These are phyloP conservation scores for Laticauda laticaudata DNA, from an alignment of 2,113 vertebrate genomes.

Conservation along the genomic window DNA sequence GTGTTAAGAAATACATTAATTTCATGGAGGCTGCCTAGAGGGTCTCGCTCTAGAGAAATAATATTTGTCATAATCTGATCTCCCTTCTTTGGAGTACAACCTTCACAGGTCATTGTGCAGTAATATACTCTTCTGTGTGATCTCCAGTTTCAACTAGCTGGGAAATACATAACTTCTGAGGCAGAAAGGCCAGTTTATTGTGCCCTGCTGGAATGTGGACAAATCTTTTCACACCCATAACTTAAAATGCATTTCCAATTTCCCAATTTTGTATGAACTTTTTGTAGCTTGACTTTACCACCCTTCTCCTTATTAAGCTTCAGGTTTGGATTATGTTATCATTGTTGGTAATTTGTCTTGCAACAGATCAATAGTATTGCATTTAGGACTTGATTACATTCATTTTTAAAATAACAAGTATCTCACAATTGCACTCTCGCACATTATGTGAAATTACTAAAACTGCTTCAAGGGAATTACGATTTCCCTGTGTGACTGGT, in stretches of 20 bases:
- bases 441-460: not conserved
- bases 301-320: not conserved
- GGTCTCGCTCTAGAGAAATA: constrained; percentile 14
- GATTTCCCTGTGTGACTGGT: not conserved
- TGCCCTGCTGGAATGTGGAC: not conserved
- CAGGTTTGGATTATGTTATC: not conserved
- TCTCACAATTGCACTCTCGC: not conserved
- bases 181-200: constrained; percentile 43
- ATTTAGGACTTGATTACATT: not conserved
- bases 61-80: not conserved
- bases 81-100: constrained; percentile 29
- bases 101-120: constrained; percentile 61
- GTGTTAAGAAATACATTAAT: not conserved
- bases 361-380: not conserved
- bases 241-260: not conserved
- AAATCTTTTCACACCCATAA: not conserved
- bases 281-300: not conserved
- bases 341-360: not conserved
- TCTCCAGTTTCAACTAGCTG: constrained; percentile 41
- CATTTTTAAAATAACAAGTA: not conserved
- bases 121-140: constrained; percentile 10
- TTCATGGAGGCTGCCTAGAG: not conserved
- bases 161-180: constrained; percentile 44
- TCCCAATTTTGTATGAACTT: not conserved
- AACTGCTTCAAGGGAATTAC: not conserved